Evolutionary conservation across 2,113 vertebrate species (phyloP).

Genomic region (Chrysochloris asiatica): DNA sequence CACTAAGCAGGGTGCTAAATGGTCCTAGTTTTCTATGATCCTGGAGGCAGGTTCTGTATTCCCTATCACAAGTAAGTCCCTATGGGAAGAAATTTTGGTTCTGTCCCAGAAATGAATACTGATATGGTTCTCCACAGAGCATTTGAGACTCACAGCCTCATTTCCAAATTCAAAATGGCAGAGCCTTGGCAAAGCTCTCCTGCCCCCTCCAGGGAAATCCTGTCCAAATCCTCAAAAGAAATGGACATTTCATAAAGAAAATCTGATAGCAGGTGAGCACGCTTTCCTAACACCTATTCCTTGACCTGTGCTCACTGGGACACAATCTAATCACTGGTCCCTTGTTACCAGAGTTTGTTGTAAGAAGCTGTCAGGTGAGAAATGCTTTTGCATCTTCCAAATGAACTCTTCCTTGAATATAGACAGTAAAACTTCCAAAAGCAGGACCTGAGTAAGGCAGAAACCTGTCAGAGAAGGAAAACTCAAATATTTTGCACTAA

Average conservation of each 20-base stretch:
- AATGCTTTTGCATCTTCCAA: neutral
- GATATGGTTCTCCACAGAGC: neutral
- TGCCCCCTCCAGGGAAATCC: neutral
- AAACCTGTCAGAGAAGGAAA: neutral
- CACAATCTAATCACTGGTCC: neutral
- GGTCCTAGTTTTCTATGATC: neutral
- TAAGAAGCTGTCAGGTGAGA: neutral
- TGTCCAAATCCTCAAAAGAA: neutral
- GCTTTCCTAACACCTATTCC: neutral
- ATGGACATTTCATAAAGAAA: neutral
- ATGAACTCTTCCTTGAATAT: neutral
- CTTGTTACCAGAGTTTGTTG: neutral
- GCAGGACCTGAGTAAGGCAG: neutral
- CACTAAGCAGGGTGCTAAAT: fast-evolving
- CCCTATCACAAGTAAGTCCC: neutral
- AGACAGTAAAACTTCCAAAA: neutral
- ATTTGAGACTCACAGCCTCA: neutral
- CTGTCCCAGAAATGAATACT: neutral
- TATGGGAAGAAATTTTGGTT: too few species aligned
- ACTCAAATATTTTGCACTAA: too few species aligned
- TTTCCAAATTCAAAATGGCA: too few species aligned
- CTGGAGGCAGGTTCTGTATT: neutral
- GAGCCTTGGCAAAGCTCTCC: neutral
- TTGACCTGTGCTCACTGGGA: neutral
- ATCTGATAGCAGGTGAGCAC: neutral